Evolutionary conservation across 1,140 invertebrate species (phyloP).

Genomic region (Camponotus floridanus): DNA sequence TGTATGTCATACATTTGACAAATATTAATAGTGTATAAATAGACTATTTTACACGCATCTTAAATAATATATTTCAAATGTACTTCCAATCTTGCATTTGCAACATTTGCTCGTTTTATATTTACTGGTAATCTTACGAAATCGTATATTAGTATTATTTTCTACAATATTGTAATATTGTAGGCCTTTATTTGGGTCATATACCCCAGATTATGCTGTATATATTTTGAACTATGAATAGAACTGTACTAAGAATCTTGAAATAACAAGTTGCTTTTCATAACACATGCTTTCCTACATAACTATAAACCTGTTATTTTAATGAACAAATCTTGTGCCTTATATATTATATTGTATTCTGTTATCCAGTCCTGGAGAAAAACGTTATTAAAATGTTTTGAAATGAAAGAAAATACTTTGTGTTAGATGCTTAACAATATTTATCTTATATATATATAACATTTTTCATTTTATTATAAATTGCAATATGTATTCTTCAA

Average conservation of each 20-base stretch:
- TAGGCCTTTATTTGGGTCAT: constrained; percentile 19
- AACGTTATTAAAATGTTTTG: neutral
- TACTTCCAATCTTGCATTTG: constrained; percentile 46
- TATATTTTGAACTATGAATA: constrained; percentile 50
- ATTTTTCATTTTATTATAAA: constrained; percentile 30
- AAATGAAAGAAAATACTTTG: neutral
- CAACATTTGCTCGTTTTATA: constrained; percentile 33
- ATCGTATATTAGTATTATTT: neutral
- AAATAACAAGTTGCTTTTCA: constrained; percentile 12
- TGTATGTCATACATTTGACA: neutral
- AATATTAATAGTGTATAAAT: constrained; percentile 31
- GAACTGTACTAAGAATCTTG: constrained; percentile 19
- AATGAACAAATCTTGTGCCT: neutral
- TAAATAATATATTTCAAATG: constrained; percentile 30
- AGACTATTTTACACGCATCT: constrained; percentile 5
- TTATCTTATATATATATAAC: constrained; percentile 8
- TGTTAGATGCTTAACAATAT: neutral
- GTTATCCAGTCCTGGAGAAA: neutral
- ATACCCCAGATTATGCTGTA: constrained; percentile 26
- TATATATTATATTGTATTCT: neutral
- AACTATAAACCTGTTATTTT: neutral
- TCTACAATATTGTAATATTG: neutral
- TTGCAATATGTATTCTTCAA: constrained; percentile 7
- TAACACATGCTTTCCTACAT: neutral
- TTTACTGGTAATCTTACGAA: constrained; percentile 3